Percentiles rank a stretch among this genome's conserved stretches.
phyloP scores from a whole-genome alignment of 2,113 vertebrate genomes.

The Nannospalax galili region DNA sequence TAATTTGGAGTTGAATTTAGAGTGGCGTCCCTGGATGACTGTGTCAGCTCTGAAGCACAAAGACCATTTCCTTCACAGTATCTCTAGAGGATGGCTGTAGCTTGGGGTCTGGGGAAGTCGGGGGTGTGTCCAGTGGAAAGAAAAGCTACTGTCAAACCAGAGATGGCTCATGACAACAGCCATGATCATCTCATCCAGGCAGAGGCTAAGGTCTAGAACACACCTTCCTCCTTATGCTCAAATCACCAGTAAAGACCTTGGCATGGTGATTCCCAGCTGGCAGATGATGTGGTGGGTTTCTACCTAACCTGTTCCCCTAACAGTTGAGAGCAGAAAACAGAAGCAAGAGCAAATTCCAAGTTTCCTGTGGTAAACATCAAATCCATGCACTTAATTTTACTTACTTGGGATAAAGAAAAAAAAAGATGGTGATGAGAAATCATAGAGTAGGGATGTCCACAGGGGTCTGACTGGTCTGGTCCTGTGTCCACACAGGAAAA shows the following conservation, averaged over 20 bases:
- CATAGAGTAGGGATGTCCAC: rapidly evolving
- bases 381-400: background rate
- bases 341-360: background rate
- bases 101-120: background rate
- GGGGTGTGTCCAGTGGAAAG: rapidly evolving
- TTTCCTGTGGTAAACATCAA: background rate
- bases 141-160: background rate
- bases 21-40: background rate
- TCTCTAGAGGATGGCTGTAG: background rate
- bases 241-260: background rate
- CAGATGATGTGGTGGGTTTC: background rate
- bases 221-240: background rate
- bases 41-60: rapidly evolving
- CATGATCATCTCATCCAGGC: background rate
- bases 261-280: rapidly evolving
- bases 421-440: background rate
- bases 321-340: rapidly evolving
- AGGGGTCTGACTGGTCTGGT: background rate
- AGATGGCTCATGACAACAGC: background rate
- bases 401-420: background rate
- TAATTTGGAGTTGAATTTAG: background rate
- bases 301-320: background rate
- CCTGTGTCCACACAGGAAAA: background rate
- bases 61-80: background rate
- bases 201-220: background rate